A percentile compares a stretch with the other conserved stretches of the same genome.
phyloP scores from a whole-genome alignment of 2,113 vertebrate species.

The Fulmarus glacialis region DNA sequence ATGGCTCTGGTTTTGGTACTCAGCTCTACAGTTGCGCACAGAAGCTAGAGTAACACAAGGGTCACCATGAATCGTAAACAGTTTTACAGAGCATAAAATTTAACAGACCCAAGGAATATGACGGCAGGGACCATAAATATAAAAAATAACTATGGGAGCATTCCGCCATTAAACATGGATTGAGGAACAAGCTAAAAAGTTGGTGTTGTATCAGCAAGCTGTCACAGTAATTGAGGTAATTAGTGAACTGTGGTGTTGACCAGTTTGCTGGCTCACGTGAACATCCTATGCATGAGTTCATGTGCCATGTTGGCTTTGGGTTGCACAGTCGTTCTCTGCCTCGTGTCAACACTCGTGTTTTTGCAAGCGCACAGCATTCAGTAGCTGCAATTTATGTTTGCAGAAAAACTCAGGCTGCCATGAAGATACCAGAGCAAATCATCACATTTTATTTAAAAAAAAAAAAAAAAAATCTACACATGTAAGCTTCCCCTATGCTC shows the following conservation, averaged over 20 bases:
- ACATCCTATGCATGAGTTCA: neutral
- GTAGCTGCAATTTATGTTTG: neutral
- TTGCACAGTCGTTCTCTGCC: neutral
- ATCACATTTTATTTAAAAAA: neutral
- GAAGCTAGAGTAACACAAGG: neutral
- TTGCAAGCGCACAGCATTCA: neutral
- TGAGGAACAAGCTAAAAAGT: neutral
- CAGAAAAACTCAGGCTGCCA: neutral
- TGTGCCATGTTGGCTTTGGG: neutral
- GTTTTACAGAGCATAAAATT: slow-evolving; percentile 37
- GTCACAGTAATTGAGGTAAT: neutral
- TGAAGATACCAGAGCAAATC: neutral
- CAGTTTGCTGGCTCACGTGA: neutral
- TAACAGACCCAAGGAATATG: slow-evolving; percentile 34
- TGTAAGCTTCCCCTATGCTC: neutral
- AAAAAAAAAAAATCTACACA: no score
- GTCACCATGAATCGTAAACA: slow-evolving; percentile 1
- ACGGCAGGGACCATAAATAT: slow-evolving; percentile 29
- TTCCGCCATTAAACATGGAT: slow-evolving; percentile 8
- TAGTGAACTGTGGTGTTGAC: neutral
- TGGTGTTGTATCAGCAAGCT: neutral
- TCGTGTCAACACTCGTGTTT: fast-evolving
- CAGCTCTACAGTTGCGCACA: neutral
- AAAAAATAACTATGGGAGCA: slow-evolving; percentile 35
- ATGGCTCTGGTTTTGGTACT: neutral